These are phyloP conservation scores for Selenia dentaria DNA, from an alignment of 2,888 invertebrate species.

Conservation along the genomic window DNA sequence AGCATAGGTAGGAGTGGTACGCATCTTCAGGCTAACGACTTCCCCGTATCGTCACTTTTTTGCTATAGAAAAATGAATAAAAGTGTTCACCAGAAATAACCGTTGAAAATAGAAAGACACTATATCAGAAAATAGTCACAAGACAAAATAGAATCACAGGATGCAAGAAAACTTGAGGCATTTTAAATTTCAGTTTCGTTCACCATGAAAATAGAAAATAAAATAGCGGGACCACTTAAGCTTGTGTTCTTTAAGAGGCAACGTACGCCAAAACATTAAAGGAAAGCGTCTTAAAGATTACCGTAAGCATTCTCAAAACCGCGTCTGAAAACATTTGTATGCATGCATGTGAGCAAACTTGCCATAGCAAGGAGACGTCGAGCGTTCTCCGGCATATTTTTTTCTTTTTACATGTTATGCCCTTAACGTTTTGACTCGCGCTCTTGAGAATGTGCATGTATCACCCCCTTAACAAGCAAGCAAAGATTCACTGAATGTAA, in stretches of 20 bases:
- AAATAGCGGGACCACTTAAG: not conserved
- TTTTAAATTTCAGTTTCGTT: not conserved
- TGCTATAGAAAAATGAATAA: too few relatives aligned
- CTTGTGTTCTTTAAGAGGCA: conserved; percentile 1
- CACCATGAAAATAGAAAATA: not conserved
- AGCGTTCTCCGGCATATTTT: conserved; percentile 49
- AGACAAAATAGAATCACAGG: too few relatives aligned
- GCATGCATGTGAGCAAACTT: conserved; percentile 45
- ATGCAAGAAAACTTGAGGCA: not conserved
- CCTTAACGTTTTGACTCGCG: conserved; percentile 55
- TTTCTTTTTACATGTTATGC: conserved; percentile 52
- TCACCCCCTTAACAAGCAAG: conserved; percentile 49
- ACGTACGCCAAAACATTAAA: conserved; percentile 13
- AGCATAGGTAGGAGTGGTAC: too few relatives aligned
- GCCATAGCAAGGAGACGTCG: conserved; percentile 38
- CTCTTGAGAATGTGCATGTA: conserved; percentile 50
- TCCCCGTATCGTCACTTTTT: too few relatives aligned
- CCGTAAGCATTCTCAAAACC: conserved; percentile 36
- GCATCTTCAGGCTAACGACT: too few relatives aligned
- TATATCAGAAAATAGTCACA: too few relatives aligned
- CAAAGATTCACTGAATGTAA: conserved; percentile 46
- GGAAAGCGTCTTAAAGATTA: conserved; percentile 21
- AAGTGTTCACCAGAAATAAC: too few relatives aligned
- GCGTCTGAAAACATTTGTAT: conserved; percentile 43
- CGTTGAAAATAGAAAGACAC: too few relatives aligned